phyloP scores from a whole-genome alignment of 2,113 vertebrate genomes.

The Microcebus griseorufus region DNA sequence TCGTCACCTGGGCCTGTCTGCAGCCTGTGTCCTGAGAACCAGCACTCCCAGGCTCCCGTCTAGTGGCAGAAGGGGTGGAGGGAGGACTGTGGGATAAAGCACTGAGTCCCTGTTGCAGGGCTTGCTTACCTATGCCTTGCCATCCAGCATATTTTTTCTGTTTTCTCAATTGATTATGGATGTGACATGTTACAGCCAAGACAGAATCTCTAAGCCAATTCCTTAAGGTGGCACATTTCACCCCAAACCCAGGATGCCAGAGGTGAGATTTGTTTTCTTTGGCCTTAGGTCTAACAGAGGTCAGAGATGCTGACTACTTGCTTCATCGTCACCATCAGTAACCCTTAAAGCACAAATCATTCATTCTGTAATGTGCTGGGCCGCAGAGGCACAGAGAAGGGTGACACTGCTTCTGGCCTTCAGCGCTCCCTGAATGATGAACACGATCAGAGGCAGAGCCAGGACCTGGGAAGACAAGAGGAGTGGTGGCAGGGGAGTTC shows the following conservation, averaged over 20 bases:
- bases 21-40: background rate
- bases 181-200: background rate
- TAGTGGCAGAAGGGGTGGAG: background rate
- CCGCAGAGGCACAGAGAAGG: background rate
- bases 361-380: background rate
- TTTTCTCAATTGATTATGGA: background rate
- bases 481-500: background rate
- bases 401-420: background rate
- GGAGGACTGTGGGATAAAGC: too few relatives aligned
- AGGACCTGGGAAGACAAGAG: background rate
- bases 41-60: background rate
- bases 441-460: background rate
- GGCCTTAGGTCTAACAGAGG: background rate
- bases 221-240: background rate
- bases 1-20: background rate
- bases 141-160: background rate
- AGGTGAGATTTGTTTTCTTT: background rate
- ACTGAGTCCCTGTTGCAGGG: background rate
- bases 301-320: background rate
- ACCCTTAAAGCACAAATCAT: background rate
- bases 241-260: background rate
- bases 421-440: background rate
- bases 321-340: background rate
- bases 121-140: background rate
- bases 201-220: background rate